Base-by-base conservation (phyloP, 2,888 invertebrate genomes). In the Pristionchus japonicus region DNA sequence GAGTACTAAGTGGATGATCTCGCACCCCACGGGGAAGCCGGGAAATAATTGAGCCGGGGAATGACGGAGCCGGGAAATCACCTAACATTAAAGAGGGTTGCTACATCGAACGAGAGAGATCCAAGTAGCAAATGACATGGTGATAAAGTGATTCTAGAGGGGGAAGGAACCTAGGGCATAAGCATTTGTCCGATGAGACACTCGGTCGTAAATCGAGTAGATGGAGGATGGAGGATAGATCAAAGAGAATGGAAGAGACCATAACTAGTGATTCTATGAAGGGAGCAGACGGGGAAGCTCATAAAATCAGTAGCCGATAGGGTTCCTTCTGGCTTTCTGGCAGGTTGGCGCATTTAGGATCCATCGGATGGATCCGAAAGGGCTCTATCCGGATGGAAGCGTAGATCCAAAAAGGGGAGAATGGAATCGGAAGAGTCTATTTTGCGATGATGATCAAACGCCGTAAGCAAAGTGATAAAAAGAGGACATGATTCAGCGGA, bases 391-490 rank as follows among this genome's bases (percentile, higher is more conserved):
- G n/a, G n/a, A n/a, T n/a, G n/a, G n/a, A n/a, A n/a, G n/a, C n/a
- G n/a, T n/a, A n/a, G n/a, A n/a, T n/a, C n/a, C n/a, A 1, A 67
- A 17, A 64, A 27, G 64, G 17, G 31, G 15, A 70, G 70, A 70
- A 37, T 15, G 23, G 37, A 40, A 40, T 31, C 20, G 40, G 23
- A 40, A 74, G 74, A 40, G 74, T 9, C 40, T 31, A n/a, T 43
- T 70, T 70, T 70, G 70, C 70, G 34, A 70, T 37, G 70, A 70
- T 70, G 37, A 34, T 37, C 70, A 77, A 77, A 77, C 77, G 77
- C 77, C 70, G 77, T 77, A 77, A 47, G 77, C 77, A 77, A 47
- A 77, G 77, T 77, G 77, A 77, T 77, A 77, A 77, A 77, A 77
- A 77, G n/a, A 43, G 1, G 74, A 74, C 40, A 20, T 77, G 77